A percentile compares a stretch with the other conserved stretches of the same genome.
Conservation (phyloP, 53 echinoderm and acorn worm species). For the Astropecten irregularis region DNA sequence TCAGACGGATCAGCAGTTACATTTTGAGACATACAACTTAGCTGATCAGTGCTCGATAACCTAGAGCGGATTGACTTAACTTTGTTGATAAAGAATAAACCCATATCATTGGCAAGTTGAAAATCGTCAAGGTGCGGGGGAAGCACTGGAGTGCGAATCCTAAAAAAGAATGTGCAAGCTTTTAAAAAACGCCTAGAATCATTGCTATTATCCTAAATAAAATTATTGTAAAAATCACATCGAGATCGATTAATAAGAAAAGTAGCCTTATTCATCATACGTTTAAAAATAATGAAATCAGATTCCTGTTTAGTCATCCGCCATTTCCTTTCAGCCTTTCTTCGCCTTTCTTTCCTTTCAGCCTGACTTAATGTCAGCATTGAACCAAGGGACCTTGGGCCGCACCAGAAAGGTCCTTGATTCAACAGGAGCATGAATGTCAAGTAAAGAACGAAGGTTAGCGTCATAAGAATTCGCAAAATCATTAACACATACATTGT, state of each 20-base stretch:
- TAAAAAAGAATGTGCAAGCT: too few relatives aligned
- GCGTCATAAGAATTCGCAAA: too few relatives aligned
- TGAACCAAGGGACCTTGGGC: background rate
- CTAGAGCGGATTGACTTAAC: background rate
- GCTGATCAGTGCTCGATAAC: background rate
- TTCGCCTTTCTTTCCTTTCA: background rate
- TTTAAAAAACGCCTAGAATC: too few relatives aligned
- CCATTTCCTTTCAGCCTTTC: background rate
- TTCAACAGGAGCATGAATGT: background rate
- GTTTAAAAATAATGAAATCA: background rate
- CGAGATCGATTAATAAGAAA: too few relatives aligned
- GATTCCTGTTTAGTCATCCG: background rate
- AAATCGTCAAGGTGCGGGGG: background rate
- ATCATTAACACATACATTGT: too few relatives aligned
- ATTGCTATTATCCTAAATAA: too few relatives aligned
- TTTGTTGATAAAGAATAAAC: background rate
- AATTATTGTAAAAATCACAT: too few relatives aligned
- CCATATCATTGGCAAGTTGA: background rate
- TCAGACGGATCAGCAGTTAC: background rate
- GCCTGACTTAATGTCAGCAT: background rate
- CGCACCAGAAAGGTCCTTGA: background rate
- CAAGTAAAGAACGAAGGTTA: background rate
- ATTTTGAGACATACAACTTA: background rate
- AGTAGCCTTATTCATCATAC: background rate
- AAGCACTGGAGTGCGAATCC: too few relatives aligned